Evolutionary conservation across 2,888 invertebrate genomes (phyloP), one percentile per base, ranked within the genome.

Genomic region (Diaphora mendica): DNA sequence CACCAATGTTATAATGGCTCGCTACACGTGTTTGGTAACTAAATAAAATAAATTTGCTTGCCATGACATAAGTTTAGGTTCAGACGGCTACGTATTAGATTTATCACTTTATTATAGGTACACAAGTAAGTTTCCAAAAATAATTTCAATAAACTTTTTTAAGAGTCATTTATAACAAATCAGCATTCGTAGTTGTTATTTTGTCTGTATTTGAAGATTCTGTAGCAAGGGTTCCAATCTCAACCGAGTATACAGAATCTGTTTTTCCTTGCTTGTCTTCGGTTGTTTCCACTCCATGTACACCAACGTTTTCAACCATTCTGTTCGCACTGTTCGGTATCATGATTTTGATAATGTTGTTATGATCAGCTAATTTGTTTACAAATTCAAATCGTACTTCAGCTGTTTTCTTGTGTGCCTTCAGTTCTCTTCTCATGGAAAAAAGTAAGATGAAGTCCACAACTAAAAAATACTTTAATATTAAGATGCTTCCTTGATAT

Each of bases 281-380:
- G 15, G 35, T 35, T 65, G 17, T 2, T 35, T 55, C 35, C 11
- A 20, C 42, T 39, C 42, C 62, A 39, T 26, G 17, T 30, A 42
- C 30, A 13, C 44, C 20, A 13, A 44, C 30, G 20, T 59, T 59
- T 23, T 69, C 55, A 11, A 30, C 20, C 42, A 42, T 26, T 42
- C 8, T 35, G 62, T 42, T 70, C 42, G 70, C 17, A 30, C 8
- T 35, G 62, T 42, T 70, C 42, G 70, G 70, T 4, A 42, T 39
- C 26, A 62, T 44, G 15, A 72, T 51, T 64, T 42, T 68, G 26
- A 72, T 67, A 23, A 48, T 44, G 23, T 68, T n/a, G 30, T 51
- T 9, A 15, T 64, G 35, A 3, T 48, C 42, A 26, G 72, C 44
- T 26, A 72, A 48, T 64, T 68, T 64, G 68, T 72, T 72, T 13